These are phyloP conservation scores for Tetragonula clypearis DNA, from an alignment of 1,140 invertebrate species.

Conservation along the genomic window DNA sequence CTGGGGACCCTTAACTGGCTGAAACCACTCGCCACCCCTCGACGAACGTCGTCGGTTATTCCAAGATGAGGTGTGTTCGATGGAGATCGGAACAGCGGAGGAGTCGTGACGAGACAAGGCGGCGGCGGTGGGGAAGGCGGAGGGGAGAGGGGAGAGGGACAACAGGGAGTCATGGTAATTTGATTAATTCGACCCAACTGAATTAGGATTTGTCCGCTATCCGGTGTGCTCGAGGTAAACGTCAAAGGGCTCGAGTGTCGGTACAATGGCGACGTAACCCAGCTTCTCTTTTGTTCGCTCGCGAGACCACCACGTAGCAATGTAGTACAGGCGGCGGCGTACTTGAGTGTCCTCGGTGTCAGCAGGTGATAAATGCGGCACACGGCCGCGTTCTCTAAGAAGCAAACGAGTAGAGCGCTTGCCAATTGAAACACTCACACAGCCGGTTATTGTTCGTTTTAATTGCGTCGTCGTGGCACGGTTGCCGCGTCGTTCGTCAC, in stretches of 20 bases:
- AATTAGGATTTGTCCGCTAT: conserved; percentile 43
- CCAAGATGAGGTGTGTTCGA: conserved; percentile 60
- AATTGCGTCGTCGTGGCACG: conserved; percentile 48
- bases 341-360: conserved; percentile 8
- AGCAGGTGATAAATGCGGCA: conserved; percentile 46
- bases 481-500: neutral
- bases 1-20: conserved; percentile 64
- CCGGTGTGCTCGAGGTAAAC: conserved; percentile 30
- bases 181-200: conserved; percentile 64
- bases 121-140: neutral
- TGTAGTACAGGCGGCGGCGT: no score
- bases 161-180: conserved; percentile 49
- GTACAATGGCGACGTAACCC: neutral
- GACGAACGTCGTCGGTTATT: conserved; percentile 63
- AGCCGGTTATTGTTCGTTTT: conserved; percentile 60
- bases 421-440: conserved; percentile 29
- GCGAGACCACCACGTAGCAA: neutral
- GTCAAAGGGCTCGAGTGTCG: conserved; percentile 32
- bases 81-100: conserved; percentile 50
- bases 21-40: conserved; percentile 50
- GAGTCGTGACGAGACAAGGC: neutral
- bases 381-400: neutral
- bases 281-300: conserved; percentile 19
- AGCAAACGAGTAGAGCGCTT: conserved; percentile 49
- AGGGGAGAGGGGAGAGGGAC: neutral